These are phyloP conservation scores for Strigops habroptila DNA, from an alignment of 2,113 vertebrate species.

Conservation along the genomic window DNA sequence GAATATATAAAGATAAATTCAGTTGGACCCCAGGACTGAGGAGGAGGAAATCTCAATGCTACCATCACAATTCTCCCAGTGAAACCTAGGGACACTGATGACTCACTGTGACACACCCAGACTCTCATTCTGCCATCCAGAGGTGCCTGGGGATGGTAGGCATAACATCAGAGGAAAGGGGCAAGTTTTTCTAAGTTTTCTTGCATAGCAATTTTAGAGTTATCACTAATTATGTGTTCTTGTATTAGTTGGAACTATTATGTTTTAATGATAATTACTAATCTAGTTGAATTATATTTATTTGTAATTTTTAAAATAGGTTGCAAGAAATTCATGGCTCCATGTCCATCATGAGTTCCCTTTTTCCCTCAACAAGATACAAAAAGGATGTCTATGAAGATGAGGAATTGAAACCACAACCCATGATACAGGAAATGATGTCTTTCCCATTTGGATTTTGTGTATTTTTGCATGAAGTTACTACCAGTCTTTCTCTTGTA, in stretches of 20 bases:
- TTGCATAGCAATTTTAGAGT: not conserved
- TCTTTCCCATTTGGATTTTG: not conserved
- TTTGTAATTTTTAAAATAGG: not conserved
- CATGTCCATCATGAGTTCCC: not conserved
- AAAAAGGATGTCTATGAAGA: not conserved
- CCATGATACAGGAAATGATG: not conserved
- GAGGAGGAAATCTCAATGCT: not conserved
- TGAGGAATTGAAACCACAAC: not conserved
- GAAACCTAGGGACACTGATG: not conserved
- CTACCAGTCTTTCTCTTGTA: not conserved
- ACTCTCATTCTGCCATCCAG: not conserved
- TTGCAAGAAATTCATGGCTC: not conserved
- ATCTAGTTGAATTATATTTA: not conserved
- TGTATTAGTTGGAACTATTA: not conserved
- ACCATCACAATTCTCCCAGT: not conserved
- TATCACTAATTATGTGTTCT: not conserved
- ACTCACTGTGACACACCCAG: rapidly evolving
- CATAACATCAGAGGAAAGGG: not conserved
- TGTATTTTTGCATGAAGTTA: not conserved
- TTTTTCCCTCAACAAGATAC: not conserved
- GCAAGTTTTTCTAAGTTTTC: not conserved
- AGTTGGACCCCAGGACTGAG: not conserved
- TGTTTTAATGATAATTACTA: not conserved
- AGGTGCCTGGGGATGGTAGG: rapidly evolving
- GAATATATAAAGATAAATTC: not conserved